phyloP scores from a whole-genome alignment of 2,797 vertebrate species.

The Heliangelus exortis region DNA sequence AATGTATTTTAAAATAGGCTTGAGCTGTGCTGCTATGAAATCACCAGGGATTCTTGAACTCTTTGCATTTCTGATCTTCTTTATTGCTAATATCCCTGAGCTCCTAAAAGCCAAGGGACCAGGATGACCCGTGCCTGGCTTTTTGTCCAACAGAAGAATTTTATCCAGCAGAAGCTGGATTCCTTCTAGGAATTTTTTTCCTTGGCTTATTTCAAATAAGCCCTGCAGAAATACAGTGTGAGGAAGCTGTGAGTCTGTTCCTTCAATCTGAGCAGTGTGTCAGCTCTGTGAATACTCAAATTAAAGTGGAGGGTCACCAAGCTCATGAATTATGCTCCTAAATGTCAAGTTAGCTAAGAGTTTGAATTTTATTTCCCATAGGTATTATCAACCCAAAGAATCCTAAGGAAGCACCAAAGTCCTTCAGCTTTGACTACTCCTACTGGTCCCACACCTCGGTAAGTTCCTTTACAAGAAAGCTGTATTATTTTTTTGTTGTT shows the following conservation, averaged over 20 bases:
- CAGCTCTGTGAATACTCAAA: neutral
- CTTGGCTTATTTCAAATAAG: neutral
- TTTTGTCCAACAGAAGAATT: neutral
- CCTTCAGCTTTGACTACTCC: constrained; percentile 98
- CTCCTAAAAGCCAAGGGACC: neutral
- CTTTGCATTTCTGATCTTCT: neutral
- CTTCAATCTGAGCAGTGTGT: neutral
- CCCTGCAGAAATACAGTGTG: neutral
- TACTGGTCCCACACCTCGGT: constrained; percentile 99
- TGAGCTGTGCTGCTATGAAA: neutral
- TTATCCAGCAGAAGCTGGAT: neutral
- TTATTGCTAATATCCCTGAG: neutral
- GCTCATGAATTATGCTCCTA: neutral
- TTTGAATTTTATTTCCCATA: constrained; percentile 68
- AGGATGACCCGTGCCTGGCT: neutral
- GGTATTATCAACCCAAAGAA: constrained; percentile 97
- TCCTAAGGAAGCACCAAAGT: constrained; percentile 97
- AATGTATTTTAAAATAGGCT: neutral
- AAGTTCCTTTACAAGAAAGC: constrained; percentile 63
- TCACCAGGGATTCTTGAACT: neutral
- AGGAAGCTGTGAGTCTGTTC: neutral
- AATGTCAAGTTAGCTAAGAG: neutral
- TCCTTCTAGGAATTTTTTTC: neutral
- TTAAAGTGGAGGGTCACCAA: neutral
- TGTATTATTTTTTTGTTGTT: neutral